phyloP scores from a whole-genome alignment of 2,888 invertebrate genomes.

The Opisthograptis luteolata region DNA sequence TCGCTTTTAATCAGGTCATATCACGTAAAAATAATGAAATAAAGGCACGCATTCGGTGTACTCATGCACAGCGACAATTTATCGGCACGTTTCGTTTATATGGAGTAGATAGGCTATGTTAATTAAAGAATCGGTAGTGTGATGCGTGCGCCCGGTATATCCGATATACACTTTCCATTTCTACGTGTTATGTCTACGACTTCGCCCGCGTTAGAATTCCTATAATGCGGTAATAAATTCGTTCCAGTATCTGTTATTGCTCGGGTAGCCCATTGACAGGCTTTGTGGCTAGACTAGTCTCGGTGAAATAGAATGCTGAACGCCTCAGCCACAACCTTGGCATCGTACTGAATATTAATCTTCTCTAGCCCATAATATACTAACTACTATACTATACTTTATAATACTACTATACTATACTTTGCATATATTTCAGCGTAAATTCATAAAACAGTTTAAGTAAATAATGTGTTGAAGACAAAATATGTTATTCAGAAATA shows the following conservation, averaged over 20 bases:
- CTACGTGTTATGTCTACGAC: slow-evolving; percentile 39
- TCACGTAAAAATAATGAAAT: neutral
- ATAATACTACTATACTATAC: neutral
- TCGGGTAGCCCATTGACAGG: slow-evolving; percentile 21
- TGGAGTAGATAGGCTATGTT: slow-evolving; percentile 18
- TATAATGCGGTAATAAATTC: slow-evolving; percentile 22
- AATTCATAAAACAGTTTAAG: too few species aligned
- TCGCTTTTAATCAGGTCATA: slow-evolving; percentile 5
- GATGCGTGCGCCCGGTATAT: slow-evolving; percentile 26
- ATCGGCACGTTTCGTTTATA: slow-evolving; percentile 17
- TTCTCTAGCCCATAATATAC: too few species aligned
- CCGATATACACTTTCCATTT: slow-evolving; percentile 60
- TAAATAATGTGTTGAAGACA: too few species aligned
- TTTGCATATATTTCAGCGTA: too few species aligned
- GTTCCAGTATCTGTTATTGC: slow-evolving; percentile 19
- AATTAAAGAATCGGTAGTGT: slow-evolving; percentile 39
- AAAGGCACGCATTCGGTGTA: neutral
- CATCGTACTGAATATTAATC: neutral
- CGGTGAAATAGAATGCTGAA: slow-evolving; percentile 5
- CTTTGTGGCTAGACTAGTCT: slow-evolving; percentile 9
- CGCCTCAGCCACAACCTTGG: slow-evolving; percentile 5
- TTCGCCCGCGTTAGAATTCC: slow-evolving; percentile 37
- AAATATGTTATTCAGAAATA: too few species aligned
- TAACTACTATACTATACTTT: neutral
- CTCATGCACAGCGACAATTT: slow-evolving; percentile 6